These are phyloP conservation scores for Premnoplex brunnescens DNA, from an alignment of 2,797 vertebrate genomes.

Conservation along the genomic window DNA sequence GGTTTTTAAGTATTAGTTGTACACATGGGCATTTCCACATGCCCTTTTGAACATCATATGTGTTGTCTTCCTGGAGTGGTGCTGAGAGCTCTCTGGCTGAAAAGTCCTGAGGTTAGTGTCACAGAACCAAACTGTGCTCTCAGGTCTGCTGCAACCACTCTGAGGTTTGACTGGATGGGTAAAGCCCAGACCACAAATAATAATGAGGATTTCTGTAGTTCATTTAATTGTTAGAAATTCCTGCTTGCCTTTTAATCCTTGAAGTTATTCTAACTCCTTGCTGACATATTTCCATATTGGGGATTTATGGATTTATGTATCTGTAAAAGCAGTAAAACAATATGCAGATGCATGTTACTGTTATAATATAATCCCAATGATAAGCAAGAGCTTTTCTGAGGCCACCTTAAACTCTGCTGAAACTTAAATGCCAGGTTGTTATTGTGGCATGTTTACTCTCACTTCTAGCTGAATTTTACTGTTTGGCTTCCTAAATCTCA, in stretches of 20 bases:
- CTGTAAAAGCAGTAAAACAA: background rate
- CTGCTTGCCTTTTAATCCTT: background rate
- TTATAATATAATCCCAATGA: background rate
- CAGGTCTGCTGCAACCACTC: background rate
- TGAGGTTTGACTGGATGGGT: background rate
- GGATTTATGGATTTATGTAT: background rate
- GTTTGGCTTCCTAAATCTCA: slow-evolving; percentile 31
- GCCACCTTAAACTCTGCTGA: slow-evolving; percentile 31
- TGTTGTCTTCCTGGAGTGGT: background rate
- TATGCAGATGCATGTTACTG: background rate
- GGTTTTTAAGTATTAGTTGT: background rate
- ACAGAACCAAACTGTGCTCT: background rate
- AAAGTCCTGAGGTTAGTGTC: background rate
- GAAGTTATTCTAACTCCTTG: background rate
- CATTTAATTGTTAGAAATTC: background rate
- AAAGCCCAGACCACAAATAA: background rate
- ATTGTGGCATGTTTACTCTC: background rate
- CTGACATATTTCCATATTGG: background rate
- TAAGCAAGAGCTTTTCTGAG: background rate
- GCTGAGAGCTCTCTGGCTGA: background rate
- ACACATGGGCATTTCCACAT: accelerated
- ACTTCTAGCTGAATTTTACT: slow-evolving; percentile 23
- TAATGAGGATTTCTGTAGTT: background rate
- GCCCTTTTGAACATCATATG: accelerated
- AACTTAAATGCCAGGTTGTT: slow-evolving; percentile 1